Percentiles rank a stretch among this genome's conserved stretches.
Conservation (phyloP, 2,797 vertebrate genomes). For the Dermochelys coriacea region DNA sequence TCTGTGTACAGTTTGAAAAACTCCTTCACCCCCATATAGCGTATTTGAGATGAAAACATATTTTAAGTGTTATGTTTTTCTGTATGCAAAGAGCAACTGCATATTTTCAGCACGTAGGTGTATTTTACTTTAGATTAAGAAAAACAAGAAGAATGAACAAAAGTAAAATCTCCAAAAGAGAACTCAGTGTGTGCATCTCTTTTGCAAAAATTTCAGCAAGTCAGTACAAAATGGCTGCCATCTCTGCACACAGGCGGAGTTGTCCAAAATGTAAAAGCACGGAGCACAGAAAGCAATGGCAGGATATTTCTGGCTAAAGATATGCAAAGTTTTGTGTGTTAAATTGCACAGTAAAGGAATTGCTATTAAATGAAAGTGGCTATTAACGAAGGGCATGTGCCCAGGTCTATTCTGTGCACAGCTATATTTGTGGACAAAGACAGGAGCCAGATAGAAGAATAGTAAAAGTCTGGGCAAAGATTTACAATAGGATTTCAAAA, state of each 20-base stretch:
- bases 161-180: conserved; percentile 6
- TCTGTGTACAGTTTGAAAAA: not conserved
- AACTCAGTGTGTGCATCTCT: not conserved
- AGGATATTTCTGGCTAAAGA: not conserved
- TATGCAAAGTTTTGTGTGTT: not conserved
- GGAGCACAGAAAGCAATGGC: not conserved
- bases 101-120: not conserved
- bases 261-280: not conserved
- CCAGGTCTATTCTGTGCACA: not conserved
- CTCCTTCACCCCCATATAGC: not conserved
- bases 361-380: not conserved
- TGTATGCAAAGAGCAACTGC: rapidly evolving
- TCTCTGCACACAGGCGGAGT: not conserved
- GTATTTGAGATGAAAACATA: not conserved
- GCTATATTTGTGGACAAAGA: not conserved
- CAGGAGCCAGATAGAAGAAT: not conserved
- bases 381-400: not conserved
- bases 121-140: conserved; percentile 28
- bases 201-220: not conserved
- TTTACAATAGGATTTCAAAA: not conserved
- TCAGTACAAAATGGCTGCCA: not conserved
- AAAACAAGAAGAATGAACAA: conserved; percentile 24
- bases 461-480: not conserved
- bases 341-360: not conserved
- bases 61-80: not conserved